Evolutionary conservation across 2,113 vertebrate genomes (phyloP).

Genomic region (Leucosticte australis): DNA sequence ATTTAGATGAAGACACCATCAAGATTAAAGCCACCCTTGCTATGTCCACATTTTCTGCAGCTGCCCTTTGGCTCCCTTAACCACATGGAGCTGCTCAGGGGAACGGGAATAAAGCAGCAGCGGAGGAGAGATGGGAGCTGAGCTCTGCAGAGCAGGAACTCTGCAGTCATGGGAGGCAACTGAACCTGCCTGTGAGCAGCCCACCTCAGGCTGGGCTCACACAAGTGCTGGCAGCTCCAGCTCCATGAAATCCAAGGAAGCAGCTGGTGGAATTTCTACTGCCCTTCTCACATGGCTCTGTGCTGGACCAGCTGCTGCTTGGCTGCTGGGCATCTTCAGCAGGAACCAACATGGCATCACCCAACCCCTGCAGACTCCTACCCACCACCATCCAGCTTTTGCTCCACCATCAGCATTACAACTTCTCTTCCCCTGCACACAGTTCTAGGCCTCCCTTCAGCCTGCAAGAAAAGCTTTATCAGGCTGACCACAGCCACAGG

Average conservation of each 20-base stretch:
- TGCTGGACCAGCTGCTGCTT: not conserved
- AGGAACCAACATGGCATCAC: not conserved
- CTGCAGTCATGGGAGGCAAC: not conserved
- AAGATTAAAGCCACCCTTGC: not conserved
- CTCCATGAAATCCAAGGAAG: not conserved
- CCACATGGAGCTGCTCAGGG: not conserved
- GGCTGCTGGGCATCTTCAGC: accelerated
- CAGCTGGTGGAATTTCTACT: not conserved
- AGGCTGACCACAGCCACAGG: not conserved
- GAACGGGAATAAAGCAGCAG: accelerated
- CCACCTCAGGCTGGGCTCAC: not conserved
- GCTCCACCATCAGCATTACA: not conserved
- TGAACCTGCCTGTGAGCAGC: not conserved
- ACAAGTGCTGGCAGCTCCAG: not conserved
- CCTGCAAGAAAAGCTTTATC: not conserved
- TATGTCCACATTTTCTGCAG: not conserved
- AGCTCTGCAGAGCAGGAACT: not conserved
- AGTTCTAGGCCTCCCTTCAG: not conserved
- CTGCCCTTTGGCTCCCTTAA: not conserved
- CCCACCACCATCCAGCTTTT: accelerated
- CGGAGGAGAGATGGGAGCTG: accelerated
- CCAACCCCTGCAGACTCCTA: not conserved
- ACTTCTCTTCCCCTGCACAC: not conserved
- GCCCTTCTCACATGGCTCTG: accelerated
- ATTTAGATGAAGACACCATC: not conserved